Conservation (phyloP, 2,797 vertebrate species). For the Lagocephalus sceleratus region DNA sequence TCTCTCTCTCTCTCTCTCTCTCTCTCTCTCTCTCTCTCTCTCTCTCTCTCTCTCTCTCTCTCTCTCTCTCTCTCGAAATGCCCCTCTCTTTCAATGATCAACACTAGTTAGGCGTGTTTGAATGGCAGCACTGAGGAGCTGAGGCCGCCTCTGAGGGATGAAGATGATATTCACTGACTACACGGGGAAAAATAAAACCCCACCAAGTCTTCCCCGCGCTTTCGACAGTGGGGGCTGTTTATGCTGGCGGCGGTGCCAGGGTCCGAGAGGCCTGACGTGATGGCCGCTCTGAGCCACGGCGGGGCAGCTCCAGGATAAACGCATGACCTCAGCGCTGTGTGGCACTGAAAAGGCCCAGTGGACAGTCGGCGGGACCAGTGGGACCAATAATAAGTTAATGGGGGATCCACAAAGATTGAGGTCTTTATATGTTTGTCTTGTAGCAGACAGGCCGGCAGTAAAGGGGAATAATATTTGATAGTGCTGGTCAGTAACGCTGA, state of each 20-base stretch:
- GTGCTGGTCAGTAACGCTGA: no score
- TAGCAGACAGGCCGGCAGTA: no score
- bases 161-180: conserved; percentile 54
- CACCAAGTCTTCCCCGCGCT: conserved; percentile 51
- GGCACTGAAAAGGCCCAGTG: conserved; percentile 29
- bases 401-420: conserved; percentile 42
- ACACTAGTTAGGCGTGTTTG: conserved; percentile 32
- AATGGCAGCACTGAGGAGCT: conserved; percentile 52
- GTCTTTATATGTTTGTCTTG: not conserved
- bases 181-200: conserved; percentile 44
- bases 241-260: conserved; percentile 65
- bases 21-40: conserved; percentile 18
- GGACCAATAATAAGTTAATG: conserved; percentile 48
- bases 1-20: conserved; percentile 22
- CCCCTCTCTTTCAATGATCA: conserved; percentile 33
- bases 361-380: conserved; percentile 62
- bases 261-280: conserved; percentile 63
- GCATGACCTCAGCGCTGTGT: conserved; percentile 72
- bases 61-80: conserved; percentile 17
- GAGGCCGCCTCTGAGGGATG: conserved; percentile 32
- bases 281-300: conserved; percentile 61
- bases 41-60: conserved; percentile 28
- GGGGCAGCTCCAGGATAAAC: conserved; percentile 73
- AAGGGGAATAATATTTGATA: no score
- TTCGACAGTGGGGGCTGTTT: conserved; percentile 64